Conservation (phyloP, 92 coral and sea anemone genomes). For the Plumapathes pennacea region DNA sequence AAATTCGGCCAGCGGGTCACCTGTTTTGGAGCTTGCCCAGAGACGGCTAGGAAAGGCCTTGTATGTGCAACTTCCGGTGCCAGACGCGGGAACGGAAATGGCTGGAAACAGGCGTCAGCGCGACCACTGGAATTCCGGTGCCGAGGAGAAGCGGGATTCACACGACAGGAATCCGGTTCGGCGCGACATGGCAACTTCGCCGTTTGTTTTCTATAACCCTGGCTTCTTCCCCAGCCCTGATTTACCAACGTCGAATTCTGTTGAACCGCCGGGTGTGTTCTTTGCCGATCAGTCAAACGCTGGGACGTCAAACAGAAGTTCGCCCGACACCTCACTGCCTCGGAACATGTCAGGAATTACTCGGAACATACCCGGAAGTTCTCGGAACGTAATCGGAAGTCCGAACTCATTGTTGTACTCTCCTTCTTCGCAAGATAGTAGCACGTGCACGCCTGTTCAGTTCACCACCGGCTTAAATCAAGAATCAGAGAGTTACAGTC, state of each 20-base stretch:
- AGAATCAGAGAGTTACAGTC: too few relatives aligned
- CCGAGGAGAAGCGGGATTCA: too few relatives aligned
- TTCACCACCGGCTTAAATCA: too few relatives aligned
- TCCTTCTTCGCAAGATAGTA: too few relatives aligned
- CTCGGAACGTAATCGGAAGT: slow-evolving; percentile 5
- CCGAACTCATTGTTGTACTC: too few relatives aligned
- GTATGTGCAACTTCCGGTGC: slow-evolving; percentile 39
- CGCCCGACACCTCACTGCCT: not conserved
- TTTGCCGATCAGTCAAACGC: too few relatives aligned
- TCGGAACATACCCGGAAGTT: not conserved
- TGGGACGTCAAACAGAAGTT: too few relatives aligned
- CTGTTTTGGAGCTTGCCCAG: slow-evolving; percentile 18
- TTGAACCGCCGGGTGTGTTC: too few relatives aligned
- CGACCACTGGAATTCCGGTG: too few relatives aligned
- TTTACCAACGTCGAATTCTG: slow-evolving; percentile 10
- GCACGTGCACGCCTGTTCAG: too few relatives aligned
- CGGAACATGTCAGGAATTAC: not conserved
- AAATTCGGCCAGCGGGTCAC: not conserved
- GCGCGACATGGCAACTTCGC: slow-evolving; percentile 52
- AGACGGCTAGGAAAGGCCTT: slow-evolving; percentile 53
- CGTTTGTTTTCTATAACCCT: slow-evolving; percentile 24
- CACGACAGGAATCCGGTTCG: not conserved
- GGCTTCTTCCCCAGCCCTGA: slow-evolving; percentile 34
- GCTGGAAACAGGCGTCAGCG: too few relatives aligned
- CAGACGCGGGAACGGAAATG: too few relatives aligned